These are phyloP conservation scores for Choristoneura fumiferana DNA, from an alignment of 1,140 invertebrate genomes.

Conservation along the genomic window DNA sequence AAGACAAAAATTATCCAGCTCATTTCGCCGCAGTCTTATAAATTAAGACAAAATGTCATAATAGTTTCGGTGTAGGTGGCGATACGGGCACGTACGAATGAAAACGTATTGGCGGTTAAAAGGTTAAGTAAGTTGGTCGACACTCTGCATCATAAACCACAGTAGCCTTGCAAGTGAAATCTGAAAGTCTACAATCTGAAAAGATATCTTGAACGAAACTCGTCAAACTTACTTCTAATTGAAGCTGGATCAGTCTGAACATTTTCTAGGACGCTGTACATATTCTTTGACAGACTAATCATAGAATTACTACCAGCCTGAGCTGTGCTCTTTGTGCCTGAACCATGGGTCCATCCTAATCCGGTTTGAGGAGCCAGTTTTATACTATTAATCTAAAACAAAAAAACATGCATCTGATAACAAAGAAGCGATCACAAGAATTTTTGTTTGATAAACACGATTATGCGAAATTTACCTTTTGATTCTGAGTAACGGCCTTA, in stretches of 20 bases:
- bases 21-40: no score
- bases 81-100: no score
- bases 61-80: no score
- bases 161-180: no score
- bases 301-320: conserved; percentile 50
- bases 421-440: no score
- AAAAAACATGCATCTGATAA: not conserved
- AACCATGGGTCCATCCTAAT: conserved; percentile 58
- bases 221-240: conserved; percentile 43
- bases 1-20: no score
- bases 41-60: no score
- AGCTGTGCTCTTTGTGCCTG: conserved; percentile 54
- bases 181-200: no score
- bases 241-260: conserved; percentile 51
- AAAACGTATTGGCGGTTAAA: no score
- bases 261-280: conserved; percentile 57
- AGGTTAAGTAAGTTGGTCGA: no score
- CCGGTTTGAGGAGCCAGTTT: conserved; percentile 54
- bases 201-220: not conserved
- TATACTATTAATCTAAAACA: conserved; percentile 40
- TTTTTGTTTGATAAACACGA: no score
- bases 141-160: no score
- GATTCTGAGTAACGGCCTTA: conserved; percentile 47
- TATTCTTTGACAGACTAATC: conserved; percentile 60
- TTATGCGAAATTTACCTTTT: conserved; percentile 55